Evolutionary conservation across 2,888 invertebrate species (phyloP).

Genomic region (Geophilus truncorum): DNA sequence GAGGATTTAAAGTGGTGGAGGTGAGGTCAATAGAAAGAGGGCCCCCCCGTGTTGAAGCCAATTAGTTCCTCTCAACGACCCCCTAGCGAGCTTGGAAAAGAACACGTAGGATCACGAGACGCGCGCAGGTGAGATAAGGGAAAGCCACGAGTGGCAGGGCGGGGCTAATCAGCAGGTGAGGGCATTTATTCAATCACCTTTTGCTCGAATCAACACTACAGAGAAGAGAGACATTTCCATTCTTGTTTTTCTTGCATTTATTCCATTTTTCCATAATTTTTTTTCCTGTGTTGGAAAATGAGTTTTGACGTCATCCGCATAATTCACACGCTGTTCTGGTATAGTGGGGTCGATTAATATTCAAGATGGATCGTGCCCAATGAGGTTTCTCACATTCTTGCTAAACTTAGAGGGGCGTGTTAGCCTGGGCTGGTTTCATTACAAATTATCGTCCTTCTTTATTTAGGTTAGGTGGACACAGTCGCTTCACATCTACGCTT

Average conservation of each 20-base stretch:
- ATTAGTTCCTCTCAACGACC: constrained; percentile 24
- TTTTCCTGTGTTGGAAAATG: background rate
- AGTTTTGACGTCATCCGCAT: background rate
- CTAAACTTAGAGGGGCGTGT: constrained; percentile 18
- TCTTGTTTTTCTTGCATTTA: background rate
- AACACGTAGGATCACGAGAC: constrained; percentile 3
- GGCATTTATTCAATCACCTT: constrained; percentile 19
- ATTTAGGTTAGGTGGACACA: constrained; percentile 17
- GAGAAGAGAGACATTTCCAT: too few species aligned
- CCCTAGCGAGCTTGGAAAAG: background rate
- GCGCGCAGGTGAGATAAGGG: constrained; percentile 25
- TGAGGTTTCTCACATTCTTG: constrained; percentile 22
- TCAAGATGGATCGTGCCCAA: constrained; percentile 11
- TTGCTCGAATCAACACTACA: constrained; percentile 3
- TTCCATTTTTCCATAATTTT: background rate
- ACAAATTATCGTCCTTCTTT: constrained; percentile 23
- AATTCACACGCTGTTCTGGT: background rate
- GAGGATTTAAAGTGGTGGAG: constrained; percentile 6
- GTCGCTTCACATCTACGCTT: constrained; percentile 7
- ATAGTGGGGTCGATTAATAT: constrained; percentile 2
- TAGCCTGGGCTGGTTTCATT: constrained; percentile 27
- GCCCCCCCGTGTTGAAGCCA: constrained; percentile 1
- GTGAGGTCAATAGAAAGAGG: constrained; percentile 9
- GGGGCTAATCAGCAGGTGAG: constrained; percentile 24
- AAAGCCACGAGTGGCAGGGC: constrained; percentile 20